Percentiles rank a stretch among this genome's conserved stretches.
These are phyloP conservation scores for Linhomoeus sp. DNA, from an alignment of 2,888 invertebrate genomes.

Conservation along the genomic window DNA sequence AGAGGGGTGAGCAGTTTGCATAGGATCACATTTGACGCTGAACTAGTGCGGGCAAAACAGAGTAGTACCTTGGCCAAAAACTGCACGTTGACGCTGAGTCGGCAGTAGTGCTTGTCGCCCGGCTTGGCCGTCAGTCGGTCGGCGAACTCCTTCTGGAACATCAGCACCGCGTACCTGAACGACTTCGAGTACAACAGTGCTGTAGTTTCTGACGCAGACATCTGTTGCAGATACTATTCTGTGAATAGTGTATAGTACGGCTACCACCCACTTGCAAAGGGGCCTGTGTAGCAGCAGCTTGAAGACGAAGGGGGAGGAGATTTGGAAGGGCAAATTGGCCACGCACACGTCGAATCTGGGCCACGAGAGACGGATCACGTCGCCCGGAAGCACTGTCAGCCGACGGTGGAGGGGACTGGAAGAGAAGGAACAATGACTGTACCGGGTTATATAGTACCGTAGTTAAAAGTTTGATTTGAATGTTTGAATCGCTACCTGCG, in stretches of 20 bases:
- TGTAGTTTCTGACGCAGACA: too few species aligned
- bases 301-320: conserved; percentile 69
- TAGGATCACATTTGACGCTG: too few species aligned
- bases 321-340: conserved; percentile 77
- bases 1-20: too few species aligned
- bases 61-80: conserved; percentile 68
- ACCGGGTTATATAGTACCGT: too few species aligned
- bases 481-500: too few species aligned
- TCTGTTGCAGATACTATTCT: too few species aligned
- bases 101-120: conserved; percentile 86
- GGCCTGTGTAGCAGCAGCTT: conserved; percentile 62
- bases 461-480: too few species aligned
- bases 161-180: conserved; percentile 71
- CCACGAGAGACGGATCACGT: conserved; percentile 79
- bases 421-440: too few species aligned
- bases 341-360: conserved; percentile 96
- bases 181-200: too few species aligned
- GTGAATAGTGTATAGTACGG: too few species aligned
- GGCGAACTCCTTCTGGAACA: conserved; percentile 98
- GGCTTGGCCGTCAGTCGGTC: conserved; percentile 85
- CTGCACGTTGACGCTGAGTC: conserved; percentile 87
- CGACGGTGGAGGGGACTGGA: conserved; percentile 69
- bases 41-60: too few species aligned
- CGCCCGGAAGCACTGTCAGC: conserved; percentile 72
- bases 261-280: conserved; percentile 4